Evolutionary conservation across 2,113 vertebrate genomes (phyloP), one percentile per base, ranked within the genome.

Genomic region (Fregata magnificens): DNA sequence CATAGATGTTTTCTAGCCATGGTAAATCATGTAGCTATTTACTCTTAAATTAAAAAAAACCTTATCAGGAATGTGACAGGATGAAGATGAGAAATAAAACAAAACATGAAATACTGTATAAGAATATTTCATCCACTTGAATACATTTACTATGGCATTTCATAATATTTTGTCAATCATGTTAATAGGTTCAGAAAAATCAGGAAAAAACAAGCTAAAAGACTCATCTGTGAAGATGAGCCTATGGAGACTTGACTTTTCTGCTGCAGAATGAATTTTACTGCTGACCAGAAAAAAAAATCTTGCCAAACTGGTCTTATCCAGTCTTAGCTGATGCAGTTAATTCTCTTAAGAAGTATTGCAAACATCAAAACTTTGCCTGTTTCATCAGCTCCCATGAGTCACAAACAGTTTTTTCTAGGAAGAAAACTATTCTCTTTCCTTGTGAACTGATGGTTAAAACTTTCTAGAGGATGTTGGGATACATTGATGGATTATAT

Each of bases 341-440:
- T 78, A 94, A 95, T 95, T 96, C 86, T 83, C 66, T 90, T 85
- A 91, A 73, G 22, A 21, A 85, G 8, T 67, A 59, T 79, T 95
- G 38, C 50, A 78, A 55, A 92, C 95, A 58, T 86, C 25, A 55
- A 78, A 81, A 91, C 59, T 49, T 72, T 29, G 17, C 14, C 31
- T 53, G n/a, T 93, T 97, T 83, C 25, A 77, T 93, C 78, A 73
- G 9, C 28, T 90, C 66, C 10, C 25, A 10, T 62, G 62, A 74
- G 22, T 85, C 55, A 67, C n/a, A 82, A 89, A 50, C 31, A 32
- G 19, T 32, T 72, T 26, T 72, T 94, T 77, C 86, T 56, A 55
- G 71, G 56, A 84, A 88, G 56, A 61, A 56, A 56, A 71, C 20
- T 82, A 11, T 36, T 74, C n/a, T 81, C 50, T 96, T 89, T 86